Conservation (phyloP, 2,797 vertebrate genomes). For the Microhierax caerulescens region DNA sequence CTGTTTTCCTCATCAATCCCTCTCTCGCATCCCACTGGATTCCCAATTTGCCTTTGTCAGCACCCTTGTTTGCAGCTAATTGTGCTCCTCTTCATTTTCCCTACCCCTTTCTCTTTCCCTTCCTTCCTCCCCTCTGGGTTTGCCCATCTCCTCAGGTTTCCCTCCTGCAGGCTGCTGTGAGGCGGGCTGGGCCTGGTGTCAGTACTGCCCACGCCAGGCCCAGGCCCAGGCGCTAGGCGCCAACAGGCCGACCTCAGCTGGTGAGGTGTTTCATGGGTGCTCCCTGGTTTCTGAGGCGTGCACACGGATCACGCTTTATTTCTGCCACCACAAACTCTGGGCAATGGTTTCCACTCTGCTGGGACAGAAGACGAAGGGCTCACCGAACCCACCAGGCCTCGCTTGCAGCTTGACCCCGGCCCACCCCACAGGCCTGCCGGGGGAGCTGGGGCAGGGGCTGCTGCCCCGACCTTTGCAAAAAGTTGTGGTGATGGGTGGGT, state of each 20-base stretch:
- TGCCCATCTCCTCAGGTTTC: neutral
- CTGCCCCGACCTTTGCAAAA: neutral
- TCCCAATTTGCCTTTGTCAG: neutral
- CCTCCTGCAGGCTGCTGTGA: accelerated
- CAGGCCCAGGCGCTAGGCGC: neutral
- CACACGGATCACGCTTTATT: neutral
- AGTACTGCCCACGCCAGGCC: accelerated
- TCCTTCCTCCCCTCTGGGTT: neutral
- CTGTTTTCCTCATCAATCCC: neutral
- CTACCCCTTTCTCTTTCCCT: neutral
- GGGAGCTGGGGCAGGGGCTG: neutral
- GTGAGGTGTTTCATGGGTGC: neutral
- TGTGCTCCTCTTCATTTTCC: neutral
- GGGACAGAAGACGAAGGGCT: neutral
- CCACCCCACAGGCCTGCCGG: neutral
- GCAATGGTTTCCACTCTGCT: neutral
- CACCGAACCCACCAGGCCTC: neutral
- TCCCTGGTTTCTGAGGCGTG: neutral
- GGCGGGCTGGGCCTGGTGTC: neutral
- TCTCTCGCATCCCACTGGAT: neutral
- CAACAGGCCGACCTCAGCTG: neutral
- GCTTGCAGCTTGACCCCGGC: neutral
- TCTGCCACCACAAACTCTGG: neutral
- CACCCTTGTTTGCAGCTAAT: neutral
- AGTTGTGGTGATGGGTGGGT: neutral